A percentile compares a stretch with the other conserved stretches of the same genome.
phyloP scores from a whole-genome alignment of 2,888 invertebrate genomes.

The Patella caerulea region DNA sequence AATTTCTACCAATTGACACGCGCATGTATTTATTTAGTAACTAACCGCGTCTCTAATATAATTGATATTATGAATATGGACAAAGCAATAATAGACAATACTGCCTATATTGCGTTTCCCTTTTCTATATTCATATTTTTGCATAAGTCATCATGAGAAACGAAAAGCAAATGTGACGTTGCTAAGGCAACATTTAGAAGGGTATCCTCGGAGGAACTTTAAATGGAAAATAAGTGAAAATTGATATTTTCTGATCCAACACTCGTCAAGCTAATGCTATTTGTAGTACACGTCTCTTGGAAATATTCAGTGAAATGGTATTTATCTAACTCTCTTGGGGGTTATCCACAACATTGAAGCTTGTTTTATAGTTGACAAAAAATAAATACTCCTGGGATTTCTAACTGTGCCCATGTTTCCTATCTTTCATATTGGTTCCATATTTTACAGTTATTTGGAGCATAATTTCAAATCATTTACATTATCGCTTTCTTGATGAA shows the following conservation, averaged over 20 bases:
- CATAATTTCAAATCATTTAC: slow-evolving; percentile 3
- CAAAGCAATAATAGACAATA: no score
- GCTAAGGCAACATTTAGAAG: slow-evolving; percentile 10
- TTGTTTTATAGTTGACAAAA: no score
- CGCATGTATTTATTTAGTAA: no score
- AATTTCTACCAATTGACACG: no score
- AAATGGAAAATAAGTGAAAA: slow-evolving; percentile 12
- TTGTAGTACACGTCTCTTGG: slow-evolving; percentile 1
- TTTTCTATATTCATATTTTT: no score
- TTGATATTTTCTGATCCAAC: slow-evolving; percentile 9
- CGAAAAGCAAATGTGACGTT: background rate
- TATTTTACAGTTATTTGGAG: background rate
- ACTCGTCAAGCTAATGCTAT: slow-evolving; percentile 7
- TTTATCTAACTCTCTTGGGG: background rate
- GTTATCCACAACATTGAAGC: background rate
- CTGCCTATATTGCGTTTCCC: no score
- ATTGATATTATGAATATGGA: no score
- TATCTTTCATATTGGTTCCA: background rate
- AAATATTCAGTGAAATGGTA: slow-evolving; percentile 5
- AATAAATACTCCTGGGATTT: no score
- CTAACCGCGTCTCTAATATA: no score
- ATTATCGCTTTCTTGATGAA: background rate
- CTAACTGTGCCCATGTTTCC: background rate
- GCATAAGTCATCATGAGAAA: background rate
- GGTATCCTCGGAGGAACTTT: slow-evolving; percentile 5